Base-by-base conservation (phyloP, 2,888 invertebrate genomes). In the Chloroclysta siterata region DNA sequence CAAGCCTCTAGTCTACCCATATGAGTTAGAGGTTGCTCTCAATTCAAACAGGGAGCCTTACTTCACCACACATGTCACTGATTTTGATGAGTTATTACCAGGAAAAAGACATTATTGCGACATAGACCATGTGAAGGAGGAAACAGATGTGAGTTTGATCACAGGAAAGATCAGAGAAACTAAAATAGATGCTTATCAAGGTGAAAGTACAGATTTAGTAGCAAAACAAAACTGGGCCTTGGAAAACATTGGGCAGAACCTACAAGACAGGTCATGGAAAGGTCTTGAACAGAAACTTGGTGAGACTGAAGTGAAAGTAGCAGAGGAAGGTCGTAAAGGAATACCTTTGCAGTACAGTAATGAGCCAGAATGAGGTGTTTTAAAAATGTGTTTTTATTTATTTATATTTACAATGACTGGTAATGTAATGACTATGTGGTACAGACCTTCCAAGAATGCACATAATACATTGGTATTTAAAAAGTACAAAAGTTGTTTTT, bases 1-100 rank as follows among this genome's bases (percentile, higher is more conserved):
- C 78, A 96, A 96, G 80, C 98, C 99, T 0, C 95, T 99, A 54
- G 95, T 98, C 0, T 97, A 98, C 22, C 97, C 98, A 0, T 98
- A 96, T 85, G 99, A 99, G 88, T 94, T 99, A 22, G 99, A 99
- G 90, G 93, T 96, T 60, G 97, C 97, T 4, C 86, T 97, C 15
- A 97, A 97, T 83, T 83, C 86, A 2, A 88, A 88, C 61, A 80
- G 92, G 65, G 94, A 94, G 42, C 93, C 94, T 0, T 90, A 86
- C 64, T 95, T 93, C 82, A 95, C 88, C 52, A 91, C 93, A 4
- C 96, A 96, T 82, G 92, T 95, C 36, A 95, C 95, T 50, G 96
- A 98, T 80, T 98, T 96, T 77, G 94, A 95, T 75, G 94, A 96
- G 70, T 88, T 98, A 61, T 83, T 98, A 42, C 95, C 95, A 13